Base-by-base conservation (phyloP, 2,113 vertebrate genomes). In the Oreotrochilus melanogaster region DNA sequence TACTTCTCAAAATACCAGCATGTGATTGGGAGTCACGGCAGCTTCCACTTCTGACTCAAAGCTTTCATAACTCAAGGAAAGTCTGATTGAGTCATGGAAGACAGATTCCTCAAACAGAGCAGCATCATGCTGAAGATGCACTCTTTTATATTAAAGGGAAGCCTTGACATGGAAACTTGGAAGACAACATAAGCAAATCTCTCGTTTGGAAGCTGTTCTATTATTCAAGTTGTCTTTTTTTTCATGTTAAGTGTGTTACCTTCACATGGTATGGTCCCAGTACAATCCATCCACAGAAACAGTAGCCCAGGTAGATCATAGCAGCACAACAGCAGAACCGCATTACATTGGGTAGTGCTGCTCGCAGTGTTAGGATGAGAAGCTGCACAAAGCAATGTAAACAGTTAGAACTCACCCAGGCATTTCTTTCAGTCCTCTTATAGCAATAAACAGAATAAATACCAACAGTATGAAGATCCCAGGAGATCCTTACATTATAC, bases 261-360 rank as follows among this genome's bases (percentile, higher is more conserved):
- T 99, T 99, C 23, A 98, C 98, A 3, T 99, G 99, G 89, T 99
- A 99, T 18, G 99, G 99, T 11, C 99, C 99, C 35, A 99, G 97
- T 10, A 99, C 99, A 50, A 99, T 99, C 99, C 99, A 99, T 13
- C 99, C 99, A 86, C 99, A 99, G 98, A 99, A 99, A 89, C 99
- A 99, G 53, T 99, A 99, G 42, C 99, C 99, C 33, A 99, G 95
- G 93, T 99, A 99, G 96, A 99, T 99, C 98, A 99, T 99, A 62
- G 98, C 98, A 1, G 98, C 99, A n/a, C 99, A 99, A 45, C 99
- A 98, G 93, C 98, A 99, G 97, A 99, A 99, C 30, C 99, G 98
- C 72, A 99, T 98, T 37, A 99, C 99, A 0, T 98, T 99, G 50
- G 99, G 99, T 58, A 99, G 97, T 0, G 99, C 99, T 5, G 98